phyloP scores from a whole-genome alignment of 2,113 vertebrate species.

The Physeter macrocephalus region DNA sequence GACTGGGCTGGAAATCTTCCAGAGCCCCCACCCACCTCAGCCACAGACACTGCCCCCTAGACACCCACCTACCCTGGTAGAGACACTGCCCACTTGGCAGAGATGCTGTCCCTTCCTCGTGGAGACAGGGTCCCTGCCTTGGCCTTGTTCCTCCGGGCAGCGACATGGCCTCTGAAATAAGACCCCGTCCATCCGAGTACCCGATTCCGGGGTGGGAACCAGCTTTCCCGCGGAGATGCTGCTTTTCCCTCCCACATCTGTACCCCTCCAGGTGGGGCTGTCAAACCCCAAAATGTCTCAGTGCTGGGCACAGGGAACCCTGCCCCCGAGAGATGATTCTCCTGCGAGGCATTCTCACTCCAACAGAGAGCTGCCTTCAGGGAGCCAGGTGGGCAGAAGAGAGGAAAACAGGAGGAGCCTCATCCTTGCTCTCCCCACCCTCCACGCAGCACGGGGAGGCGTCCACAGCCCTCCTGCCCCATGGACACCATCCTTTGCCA shows the following conservation, averaged over 20 bases:
- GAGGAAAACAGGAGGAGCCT: rapidly evolving
- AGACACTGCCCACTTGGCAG: rapidly evolving
- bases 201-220: background rate
- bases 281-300: background rate
- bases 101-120: background rate
- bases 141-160: background rate
- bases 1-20: background rate
- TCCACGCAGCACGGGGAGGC: rapidly evolving
- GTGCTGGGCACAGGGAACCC: no score
- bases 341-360: background rate
- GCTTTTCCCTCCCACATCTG: background rate
- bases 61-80: background rate
- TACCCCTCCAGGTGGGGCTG: background rate
- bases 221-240: no score
- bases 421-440: background rate
- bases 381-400: background rate
- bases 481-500: background rate
- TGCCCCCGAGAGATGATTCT: background rate
- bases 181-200: rapidly evolving
- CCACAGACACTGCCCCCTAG: background rate
- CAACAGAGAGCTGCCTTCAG: background rate
- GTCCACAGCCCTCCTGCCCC: background rate
- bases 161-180: background rate
- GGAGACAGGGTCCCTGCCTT: background rate
- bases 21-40: background rate